A percentile compares a stretch with the other conserved stretches of the same genome.
Conservation (phyloP, 2,797 vertebrate genomes). For the Tapera naevia region DNA sequence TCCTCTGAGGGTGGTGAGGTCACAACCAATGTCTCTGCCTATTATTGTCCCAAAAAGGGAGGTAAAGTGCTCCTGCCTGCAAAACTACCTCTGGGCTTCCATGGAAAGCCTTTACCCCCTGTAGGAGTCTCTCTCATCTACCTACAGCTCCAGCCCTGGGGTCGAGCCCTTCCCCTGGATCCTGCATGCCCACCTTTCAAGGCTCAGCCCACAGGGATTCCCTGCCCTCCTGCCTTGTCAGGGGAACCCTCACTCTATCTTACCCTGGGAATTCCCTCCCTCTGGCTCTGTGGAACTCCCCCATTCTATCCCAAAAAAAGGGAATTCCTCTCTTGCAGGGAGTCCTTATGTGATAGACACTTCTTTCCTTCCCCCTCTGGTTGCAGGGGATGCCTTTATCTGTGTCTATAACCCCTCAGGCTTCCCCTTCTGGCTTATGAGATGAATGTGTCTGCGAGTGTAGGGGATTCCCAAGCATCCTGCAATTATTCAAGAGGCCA, state of each 20-base stretch:
- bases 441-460: fast-evolving
- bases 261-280: background rate
- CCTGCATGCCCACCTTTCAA: too few relatives aligned
- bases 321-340: background rate
- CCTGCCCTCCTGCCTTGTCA: fast-evolving
- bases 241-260: fast-evolving
- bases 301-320: fast-evolving
- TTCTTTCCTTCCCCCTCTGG: background rate
- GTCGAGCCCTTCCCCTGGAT: too few relatives aligned
- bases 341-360: fast-evolving
- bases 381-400: background rate
- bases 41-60: fast-evolving
- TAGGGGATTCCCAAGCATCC: background rate
- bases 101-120: background rate
- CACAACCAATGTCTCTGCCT: background rate
- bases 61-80: fast-evolving
- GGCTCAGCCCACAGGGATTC: fast-evolving
- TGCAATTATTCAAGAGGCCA: background rate
- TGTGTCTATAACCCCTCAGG: background rate
- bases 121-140: too few relatives aligned
- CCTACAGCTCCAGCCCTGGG: too few relatives aligned
- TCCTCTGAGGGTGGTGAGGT: too few relatives aligned
- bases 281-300: background rate
- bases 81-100: background rate
- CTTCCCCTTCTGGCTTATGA: background rate